Evolutionary conservation across 2,113 vertebrate genomes (phyloP), one percentile per base, ranked within the genome.

Genomic region (Silurus asotus): DNA sequence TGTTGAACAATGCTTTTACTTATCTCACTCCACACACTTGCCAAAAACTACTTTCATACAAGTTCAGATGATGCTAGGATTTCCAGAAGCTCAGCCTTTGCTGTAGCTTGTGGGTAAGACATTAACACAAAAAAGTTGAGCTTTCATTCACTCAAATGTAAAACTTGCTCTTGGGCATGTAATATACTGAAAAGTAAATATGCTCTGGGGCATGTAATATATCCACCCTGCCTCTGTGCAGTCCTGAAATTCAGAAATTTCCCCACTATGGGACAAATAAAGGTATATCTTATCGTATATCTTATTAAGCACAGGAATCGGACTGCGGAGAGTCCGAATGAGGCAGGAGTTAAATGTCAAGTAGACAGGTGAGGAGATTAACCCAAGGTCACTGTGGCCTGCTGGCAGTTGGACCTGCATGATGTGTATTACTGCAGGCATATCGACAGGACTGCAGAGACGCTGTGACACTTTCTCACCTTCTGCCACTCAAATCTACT

Each of bases 381-480:
- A 75, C 28, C 75, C 92, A 93, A 94, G 92, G 92, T 93, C 92
- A 92, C 88, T 79, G 69, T 13, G 70, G 69, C 79, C 79, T 84
- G 87, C 77, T 81, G 86, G 61, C 85, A 90, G 92, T 59, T 87
- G 72, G 80, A 90, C 82, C 84, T 70, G 72, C 61, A 81, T 82
- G 86, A 70, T 85, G 65, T 87, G 83, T 88, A 83, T 64, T 58
- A 28, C 90, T 91, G 87, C 58, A 90, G 88, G 85, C 86, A 78
- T 82, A 75, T 83, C 83, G 87, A 88, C 82, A 90, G 85, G 77
- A 45, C 61, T 89, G 81, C 82, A 67, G 78, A 87, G 84, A 86
- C 70, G 85, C 78, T 55, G 69, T 56, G 86, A 77, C 86, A 83
- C 80, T 78, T 79, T 77, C 72, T 83, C 80, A 83, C 70, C 80